Percentiles rank a stretch among this genome's conserved stretches.
Evolutionary conservation across 2,888 invertebrate genomes (phyloP).

Genomic region (Girardia tigrina): DNA sequence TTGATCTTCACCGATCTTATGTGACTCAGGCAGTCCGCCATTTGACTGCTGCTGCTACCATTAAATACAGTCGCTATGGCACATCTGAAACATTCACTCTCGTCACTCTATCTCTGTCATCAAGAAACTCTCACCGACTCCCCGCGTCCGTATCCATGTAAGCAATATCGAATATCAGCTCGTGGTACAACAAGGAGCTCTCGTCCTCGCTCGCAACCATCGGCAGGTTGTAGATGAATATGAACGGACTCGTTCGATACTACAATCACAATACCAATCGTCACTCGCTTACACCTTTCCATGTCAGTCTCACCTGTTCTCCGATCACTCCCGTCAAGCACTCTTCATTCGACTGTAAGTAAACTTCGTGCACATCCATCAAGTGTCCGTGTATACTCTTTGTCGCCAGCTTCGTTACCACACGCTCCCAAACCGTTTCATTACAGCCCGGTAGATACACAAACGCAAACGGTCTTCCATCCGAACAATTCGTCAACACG

Average conservation of each 20-base stretch:
- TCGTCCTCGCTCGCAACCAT: neutral
- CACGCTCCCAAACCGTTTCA: neutral
- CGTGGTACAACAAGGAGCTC: neutral
- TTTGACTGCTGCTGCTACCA: too few relatives aligned
- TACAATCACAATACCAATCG: too few relatives aligned
- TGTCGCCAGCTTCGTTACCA: neutral
- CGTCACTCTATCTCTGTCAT: too few relatives aligned
- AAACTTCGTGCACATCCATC: neutral
- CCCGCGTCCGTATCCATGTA: neutral
- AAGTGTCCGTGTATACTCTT: neutral
- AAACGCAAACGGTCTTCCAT: neutral
- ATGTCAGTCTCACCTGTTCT: too few relatives aligned
- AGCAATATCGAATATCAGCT: neutral
- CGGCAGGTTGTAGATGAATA: neutral
- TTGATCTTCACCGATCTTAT: too few relatives aligned
- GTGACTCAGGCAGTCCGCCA: too few relatives aligned
- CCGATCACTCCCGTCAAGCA: too few relatives aligned
- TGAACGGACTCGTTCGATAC: conserved; percentile 12
- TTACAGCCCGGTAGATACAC: neutral
- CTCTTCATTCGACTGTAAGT: neutral
- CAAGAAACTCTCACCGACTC: too few relatives aligned
- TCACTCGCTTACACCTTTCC: too few relatives aligned
- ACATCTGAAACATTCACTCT: too few relatives aligned
- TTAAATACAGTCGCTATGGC: too few relatives aligned
- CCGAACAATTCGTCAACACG: neutral